Percentiles rank a stretch among this genome's conserved stretches.
These are phyloP conservation scores for Siniperca scherzeri DNA, from an alignment of 2,797 vertebrate species.

Conservation along the genomic window DNA sequence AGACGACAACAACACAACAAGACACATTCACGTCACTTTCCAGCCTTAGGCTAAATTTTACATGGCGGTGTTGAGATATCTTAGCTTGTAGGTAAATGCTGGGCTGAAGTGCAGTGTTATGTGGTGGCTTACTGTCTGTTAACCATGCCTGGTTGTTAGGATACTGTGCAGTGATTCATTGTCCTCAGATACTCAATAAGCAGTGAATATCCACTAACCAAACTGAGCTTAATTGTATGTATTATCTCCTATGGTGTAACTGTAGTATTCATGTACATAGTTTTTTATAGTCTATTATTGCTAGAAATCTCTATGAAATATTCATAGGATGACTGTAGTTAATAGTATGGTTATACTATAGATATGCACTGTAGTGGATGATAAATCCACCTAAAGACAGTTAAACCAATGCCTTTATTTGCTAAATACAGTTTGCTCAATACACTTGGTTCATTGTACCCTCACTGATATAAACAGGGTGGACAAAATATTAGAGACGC, in stretches of 20 bases:
- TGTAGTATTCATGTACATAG: neutral
- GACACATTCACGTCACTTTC: conserved; percentile 14
- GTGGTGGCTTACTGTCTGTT: conserved; percentile 41
- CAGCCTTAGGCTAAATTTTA: neutral
- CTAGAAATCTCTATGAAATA: neutral
- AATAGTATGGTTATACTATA: neutral
- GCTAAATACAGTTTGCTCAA: neutral
- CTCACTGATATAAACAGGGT: neutral
- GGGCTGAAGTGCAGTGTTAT: conserved; percentile 39
- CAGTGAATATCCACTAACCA: conserved; percentile 8
- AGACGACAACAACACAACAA: conserved; percentile 22
- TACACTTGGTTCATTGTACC: too few species aligned
- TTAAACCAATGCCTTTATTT: neutral
- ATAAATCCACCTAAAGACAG: neutral
- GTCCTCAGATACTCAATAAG: conserved; percentile 32
- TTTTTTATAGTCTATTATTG: neutral
- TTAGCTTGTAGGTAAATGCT: conserved; percentile 31
- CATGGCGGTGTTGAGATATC: conserved; percentile 25
- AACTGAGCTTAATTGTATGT: conserved; percentile 1
- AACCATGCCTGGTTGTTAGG: conserved; percentile 48
- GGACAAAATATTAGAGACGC: neutral
- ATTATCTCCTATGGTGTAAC: neutral
- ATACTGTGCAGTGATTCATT: conserved; percentile 55
- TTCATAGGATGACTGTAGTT: conserved; percentile 3
- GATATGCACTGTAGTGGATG: neutral